Conservation (phyloP, 2,113 vertebrate genomes). For the Panurus biarmicus region DNA sequence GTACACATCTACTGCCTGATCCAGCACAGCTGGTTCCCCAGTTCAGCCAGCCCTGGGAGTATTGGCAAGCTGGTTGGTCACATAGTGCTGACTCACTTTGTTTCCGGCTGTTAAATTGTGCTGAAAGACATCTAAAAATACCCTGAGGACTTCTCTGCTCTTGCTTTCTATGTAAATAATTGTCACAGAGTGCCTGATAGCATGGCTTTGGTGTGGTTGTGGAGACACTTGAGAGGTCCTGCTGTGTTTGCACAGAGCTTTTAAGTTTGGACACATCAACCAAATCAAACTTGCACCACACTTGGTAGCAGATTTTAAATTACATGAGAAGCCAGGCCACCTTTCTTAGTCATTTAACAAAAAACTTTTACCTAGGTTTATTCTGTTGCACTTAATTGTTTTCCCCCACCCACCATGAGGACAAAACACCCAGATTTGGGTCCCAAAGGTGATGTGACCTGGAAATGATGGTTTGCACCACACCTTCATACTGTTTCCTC, state of each 20-base stretch:
- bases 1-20: neutral
- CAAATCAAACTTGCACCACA: neutral
- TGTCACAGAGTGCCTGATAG: neutral
- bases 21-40: neutral
- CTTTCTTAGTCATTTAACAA: neutral
- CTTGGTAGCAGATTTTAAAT: neutral
- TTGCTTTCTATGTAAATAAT: neutral
- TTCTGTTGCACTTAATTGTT: neutral
- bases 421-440: neutral
- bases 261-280: neutral
- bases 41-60: neutral
- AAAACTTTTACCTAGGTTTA: neutral
- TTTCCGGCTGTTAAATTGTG: conserved; percentile 45
- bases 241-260: neutral
- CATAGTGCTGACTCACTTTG: conserved; percentile 40
- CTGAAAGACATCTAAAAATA: conserved; percentile 60
- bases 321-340: neutral
- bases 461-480: neutral
- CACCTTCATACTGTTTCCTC: neutral
- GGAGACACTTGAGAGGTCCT: neutral
- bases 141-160: neutral
- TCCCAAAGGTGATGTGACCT: neutral
- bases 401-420: neutral
- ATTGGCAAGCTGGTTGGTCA: neutral
- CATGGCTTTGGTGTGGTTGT: neutral